A percentile compares a stretch with the other conserved stretches of the same genome.
phyloP scores from a whole-genome alignment of 2,113 vertebrate genomes.

The Rhadina sibilatrix region DNA sequence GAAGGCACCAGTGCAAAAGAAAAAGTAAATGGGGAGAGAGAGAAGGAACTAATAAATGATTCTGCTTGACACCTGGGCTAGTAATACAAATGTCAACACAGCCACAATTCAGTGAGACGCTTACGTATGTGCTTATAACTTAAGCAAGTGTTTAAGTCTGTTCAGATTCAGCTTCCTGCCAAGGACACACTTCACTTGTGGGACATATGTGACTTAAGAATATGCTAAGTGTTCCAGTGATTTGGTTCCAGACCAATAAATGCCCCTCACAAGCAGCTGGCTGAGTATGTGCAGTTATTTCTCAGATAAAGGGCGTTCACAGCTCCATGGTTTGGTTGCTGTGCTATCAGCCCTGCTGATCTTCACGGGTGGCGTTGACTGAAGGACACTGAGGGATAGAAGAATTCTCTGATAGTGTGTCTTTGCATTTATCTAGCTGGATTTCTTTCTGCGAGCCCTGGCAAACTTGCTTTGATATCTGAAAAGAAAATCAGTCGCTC shows the following conservation, averaged over 20 bases:
- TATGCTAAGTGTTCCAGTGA: neutral
- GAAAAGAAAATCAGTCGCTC: neutral
- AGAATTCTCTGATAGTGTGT: neutral
- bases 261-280: neutral
- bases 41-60: neutral
- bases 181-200: neutral
- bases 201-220: neutral
- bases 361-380: neutral
- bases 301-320: neutral
- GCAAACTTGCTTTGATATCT: neutral
- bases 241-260: neutral
- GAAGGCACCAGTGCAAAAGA: neutral
- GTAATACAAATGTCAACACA: neutral
- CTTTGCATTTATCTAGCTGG: neutral
- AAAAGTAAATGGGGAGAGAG: neutral
- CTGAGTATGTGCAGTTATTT: neutral
- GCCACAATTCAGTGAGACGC: neutral
- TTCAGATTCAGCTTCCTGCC: neutral
- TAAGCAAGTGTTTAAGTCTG: neutral
- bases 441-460: neutral
- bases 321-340: neutral
- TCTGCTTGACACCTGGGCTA: neutral
- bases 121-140: neutral
- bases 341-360: neutral
- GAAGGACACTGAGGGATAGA: neutral